Evolutionary conservation across 2,113 vertebrate genomes (phyloP).

Genomic region (Oncorhynchus keta): DNA sequence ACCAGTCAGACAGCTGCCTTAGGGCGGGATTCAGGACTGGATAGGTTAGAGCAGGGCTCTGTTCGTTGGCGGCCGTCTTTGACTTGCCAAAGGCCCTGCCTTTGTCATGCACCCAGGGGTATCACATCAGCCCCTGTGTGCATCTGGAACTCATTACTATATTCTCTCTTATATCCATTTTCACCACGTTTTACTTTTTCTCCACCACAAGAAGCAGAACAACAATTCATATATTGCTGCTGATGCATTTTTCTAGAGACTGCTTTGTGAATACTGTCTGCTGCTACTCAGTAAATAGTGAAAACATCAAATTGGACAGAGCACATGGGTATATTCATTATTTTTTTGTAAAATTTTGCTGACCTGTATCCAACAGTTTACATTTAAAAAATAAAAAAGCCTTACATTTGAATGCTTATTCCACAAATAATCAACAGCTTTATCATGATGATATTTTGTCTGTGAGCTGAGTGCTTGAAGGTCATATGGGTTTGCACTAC

Average conservation of each 20-base stretch:
- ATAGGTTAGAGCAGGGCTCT: constrained; percentile 43
- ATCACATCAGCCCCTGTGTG: constrained; percentile 30
- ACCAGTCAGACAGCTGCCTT: constrained; percentile 14
- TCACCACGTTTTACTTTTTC: constrained; percentile 21
- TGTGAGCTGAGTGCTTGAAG: too few species aligned
- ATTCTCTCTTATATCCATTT: constrained; percentile 18
- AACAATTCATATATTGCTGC: constrained; percentile 30
- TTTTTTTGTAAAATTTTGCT: constrained; percentile 32
- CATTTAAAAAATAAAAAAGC: constrained; percentile 43
- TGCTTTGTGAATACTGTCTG: constrained; percentile 30
- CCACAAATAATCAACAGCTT: background rate
- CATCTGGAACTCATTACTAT: constrained; percentile 40
- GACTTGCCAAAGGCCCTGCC: background rate
- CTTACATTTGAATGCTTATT: constrained; percentile 43
- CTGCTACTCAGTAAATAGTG: background rate
- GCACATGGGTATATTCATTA: constrained; percentile 28
- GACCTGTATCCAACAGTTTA: constrained; percentile 58
- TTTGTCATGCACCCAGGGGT: constrained; percentile 28
- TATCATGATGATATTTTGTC: too few species aligned
- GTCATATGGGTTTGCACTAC: too few species aligned
- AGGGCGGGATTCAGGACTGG: constrained; percentile 12
- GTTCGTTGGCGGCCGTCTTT: constrained; percentile 19
- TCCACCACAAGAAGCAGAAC: constrained; percentile 28
- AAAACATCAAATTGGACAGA: constrained; percentile 17
- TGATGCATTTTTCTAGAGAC: constrained; percentile 35